phyloP scores from a whole-genome alignment of 2,797 vertebrate species.

The Neopelma chrysocephalum region DNA sequence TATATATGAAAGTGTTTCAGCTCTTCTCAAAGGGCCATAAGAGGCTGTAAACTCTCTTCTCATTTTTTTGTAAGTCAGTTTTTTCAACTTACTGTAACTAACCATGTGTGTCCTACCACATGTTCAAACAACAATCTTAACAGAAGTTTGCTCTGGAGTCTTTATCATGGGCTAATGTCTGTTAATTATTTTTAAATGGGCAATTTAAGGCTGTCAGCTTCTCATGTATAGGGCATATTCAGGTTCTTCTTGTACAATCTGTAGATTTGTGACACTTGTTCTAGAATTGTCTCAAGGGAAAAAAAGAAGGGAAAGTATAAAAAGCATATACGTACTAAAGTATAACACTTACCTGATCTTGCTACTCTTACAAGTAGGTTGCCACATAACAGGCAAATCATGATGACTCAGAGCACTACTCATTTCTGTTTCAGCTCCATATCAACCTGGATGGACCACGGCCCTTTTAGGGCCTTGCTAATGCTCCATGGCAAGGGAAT shows the following conservation, averaged over 20 bases:
- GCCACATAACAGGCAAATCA: rapidly evolving
- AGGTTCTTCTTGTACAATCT: not conserved
- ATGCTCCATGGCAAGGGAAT: not conserved
- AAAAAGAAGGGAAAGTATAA: not conserved
- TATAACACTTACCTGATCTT: not conserved
- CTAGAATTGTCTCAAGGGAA: not conserved
- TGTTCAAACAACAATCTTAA: conserved; percentile 30
- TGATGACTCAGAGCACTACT: not conserved
- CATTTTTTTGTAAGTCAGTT: not conserved
- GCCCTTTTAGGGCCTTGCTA: not conserved
- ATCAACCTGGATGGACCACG: rapidly evolving
- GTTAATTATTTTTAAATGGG: conserved; percentile 34
- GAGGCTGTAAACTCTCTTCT: not conserved
- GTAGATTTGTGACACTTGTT: not conserved
- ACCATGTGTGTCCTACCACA: conserved; percentile 25
- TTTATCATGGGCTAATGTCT: not conserved
- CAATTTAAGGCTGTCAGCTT: conserved; percentile 21
- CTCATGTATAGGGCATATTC: not conserved
- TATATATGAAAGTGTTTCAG: not conserved
- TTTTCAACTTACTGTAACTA: not conserved
- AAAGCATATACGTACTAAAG: not conserved
- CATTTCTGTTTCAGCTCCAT: not conserved
- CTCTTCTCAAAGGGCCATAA: not conserved
- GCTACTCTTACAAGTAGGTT: not conserved
- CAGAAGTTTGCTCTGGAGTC: conserved; percentile 6